These are phyloP conservation scores for Hoplodrina ambigua DNA, from an alignment of 2,888 invertebrate species.

Conservation along the genomic window DNA sequence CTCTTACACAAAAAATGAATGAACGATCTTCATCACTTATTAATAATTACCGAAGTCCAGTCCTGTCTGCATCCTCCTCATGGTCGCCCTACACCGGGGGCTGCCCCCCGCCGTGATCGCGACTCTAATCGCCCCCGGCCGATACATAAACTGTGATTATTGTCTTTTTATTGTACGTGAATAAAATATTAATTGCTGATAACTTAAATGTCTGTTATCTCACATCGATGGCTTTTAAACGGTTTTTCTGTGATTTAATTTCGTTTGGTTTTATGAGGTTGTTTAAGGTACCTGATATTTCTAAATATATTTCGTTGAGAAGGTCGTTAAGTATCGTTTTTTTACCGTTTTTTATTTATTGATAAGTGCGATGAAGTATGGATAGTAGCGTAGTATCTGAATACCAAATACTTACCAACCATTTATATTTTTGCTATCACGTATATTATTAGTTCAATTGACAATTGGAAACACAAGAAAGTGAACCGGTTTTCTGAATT, in stretches of 20 bases:
- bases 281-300: no score
- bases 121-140: constrained; percentile 79
- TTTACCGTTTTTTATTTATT: not conserved
- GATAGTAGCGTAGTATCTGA: no score
- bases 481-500: no score
- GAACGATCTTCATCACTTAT: no score
- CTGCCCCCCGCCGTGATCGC: constrained; percentile 59
- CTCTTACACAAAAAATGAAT: no score
- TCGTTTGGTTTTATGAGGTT: constrained; percentile 17
- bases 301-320: not conserved
- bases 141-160: constrained; percentile 85
- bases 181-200: constrained; percentile 76
- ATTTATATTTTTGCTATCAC: no score
- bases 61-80: not conserved
- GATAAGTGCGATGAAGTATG: no score
- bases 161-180: constrained; percentile 82
- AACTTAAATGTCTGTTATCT: constrained; percentile 60
- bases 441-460: no score
- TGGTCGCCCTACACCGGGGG: constrained; percentile 51
- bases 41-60: not conserved
- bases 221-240: constrained; percentile 47
- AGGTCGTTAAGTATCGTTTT: not conserved
- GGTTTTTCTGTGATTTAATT: constrained; percentile 35
- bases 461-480: no score
- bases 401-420: no score